Evolutionary conservation across 2,888 invertebrate species (phyloP), one percentile per base, ranked within the genome.

Genomic region (Gandaritis pyraliata): DNA sequence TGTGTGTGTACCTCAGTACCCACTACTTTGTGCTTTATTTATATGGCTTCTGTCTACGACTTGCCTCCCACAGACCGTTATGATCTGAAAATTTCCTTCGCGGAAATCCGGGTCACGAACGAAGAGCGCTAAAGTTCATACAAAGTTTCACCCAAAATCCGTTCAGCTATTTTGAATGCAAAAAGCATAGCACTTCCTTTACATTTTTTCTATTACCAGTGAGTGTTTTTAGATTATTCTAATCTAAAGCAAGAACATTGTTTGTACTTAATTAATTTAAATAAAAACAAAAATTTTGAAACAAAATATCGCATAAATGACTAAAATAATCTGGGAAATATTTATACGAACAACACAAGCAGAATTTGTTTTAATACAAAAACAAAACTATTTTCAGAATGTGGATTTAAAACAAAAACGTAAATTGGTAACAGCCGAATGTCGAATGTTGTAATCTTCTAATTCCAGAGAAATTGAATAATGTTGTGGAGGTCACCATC

Each of bases 401-500:
- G 74, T 72, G 69, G 76, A 82, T 85, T 83, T 85, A 82, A 81
- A 86, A 85, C 78, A 86, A 86, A 85, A 85, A 86, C 76, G 78
- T 65, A 65, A 76, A 76, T 82, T 83, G 69, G 77, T 80, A 85
- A 65, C 65, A 60, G 57, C 60, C 46, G 50, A 53, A 50, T 77
- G 72, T 71, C 76, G 80, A 57, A 59, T 88, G 86, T 80, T 83
- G 88, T 85, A 88, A 88, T 85, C 73, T 84, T 85, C 86, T 88
- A 88, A 87, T 84, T 87, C 80, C 78, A 86, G 87, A 82, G 82
- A 83, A 84, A 85, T 83, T 79, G 79, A 83, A 84, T 85, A 80
- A 82, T 81, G 74, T 73, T 43, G 64, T 68, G 80, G 83, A 85
- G 87, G 84, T 85, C 86, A 76, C 68, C 59, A 63, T 68, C 66